These are phyloP conservation scores for Hipposideros larvatus DNA, from an alignment of 2,797 vertebrate genomes.

Conservation along the genomic window DNA sequence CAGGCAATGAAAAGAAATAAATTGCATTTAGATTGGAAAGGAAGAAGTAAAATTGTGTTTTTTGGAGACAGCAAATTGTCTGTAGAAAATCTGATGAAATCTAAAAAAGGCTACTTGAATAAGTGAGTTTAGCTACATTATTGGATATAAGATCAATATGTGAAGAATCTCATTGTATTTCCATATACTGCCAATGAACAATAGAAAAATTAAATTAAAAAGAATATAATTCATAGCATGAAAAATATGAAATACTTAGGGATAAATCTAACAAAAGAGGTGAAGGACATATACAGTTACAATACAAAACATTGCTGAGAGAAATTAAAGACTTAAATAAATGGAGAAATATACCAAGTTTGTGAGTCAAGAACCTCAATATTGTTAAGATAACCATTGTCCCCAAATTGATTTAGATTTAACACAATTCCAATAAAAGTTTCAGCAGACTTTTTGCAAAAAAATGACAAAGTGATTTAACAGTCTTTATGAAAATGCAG, in stretches of 20 bases:
- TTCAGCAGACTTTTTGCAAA: slow-evolving; percentile 15
- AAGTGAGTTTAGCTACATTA: neutral
- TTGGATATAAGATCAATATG: neutral
- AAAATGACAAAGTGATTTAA: slow-evolving; percentile 32
- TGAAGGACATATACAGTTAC: neutral
- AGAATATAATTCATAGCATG: neutral
- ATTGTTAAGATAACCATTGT: neutral
- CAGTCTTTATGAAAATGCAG: neutral
- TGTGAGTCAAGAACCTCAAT: neutral
- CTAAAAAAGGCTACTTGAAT: neutral
- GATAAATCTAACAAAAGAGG: neutral
- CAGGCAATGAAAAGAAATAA: neutral
- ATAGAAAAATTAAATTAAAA: neutral
- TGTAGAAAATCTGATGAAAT: neutral
- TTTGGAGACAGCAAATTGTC: neutral
- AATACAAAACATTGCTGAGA: neutral
- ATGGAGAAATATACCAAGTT: neutral
- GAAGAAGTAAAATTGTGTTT: neutral
- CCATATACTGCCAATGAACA: neutral
- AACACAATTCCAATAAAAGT: slow-evolving; percentile 26
- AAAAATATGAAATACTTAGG: slow-evolving; percentile 3
- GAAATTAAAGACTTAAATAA: neutral
- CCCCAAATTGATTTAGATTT: slow-evolving; percentile 3
- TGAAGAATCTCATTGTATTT: neutral
- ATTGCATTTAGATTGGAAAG: neutral